Percentiles rank a stretch among this genome's conserved stretches.
phyloP scores from a whole-genome alignment of 2,888 invertebrate species.

The Anthophora plumipes region DNA sequence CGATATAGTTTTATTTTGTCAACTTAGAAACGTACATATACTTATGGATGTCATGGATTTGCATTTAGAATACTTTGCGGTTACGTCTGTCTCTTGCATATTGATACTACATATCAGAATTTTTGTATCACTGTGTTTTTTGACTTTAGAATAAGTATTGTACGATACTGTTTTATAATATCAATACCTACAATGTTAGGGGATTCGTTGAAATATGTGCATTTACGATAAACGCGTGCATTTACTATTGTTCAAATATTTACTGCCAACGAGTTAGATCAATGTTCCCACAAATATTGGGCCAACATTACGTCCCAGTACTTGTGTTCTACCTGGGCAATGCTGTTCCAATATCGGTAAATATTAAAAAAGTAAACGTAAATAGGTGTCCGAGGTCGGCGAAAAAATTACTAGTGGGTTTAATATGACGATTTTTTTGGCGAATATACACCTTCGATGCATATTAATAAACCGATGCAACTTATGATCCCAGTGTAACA shows the following conservation, averaged over 20 bases:
- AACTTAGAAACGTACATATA: slow-evolving; percentile 13
- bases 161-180: slow-evolving; percentile 47
- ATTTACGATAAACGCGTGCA: slow-evolving; percentile 36
- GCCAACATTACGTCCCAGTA: slow-evolving; percentile 41
- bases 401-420: slow-evolving; percentile 23
- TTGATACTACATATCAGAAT: slow-evolving; percentile 51
- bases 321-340: slow-evolving; percentile 61
- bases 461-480: slow-evolving; percentile 24
- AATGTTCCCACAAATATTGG: slow-evolving; percentile 38
- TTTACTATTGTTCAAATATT: slow-evolving; percentile 28
- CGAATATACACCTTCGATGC: slow-evolving; percentile 20
- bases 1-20: background rate
- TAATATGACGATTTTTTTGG: slow-evolving; percentile 20
- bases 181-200: slow-evolving; percentile 20
- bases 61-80: slow-evolving; percentile 20
- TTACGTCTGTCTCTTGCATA: slow-evolving; percentile 27
- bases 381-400: slow-evolving; percentile 43
- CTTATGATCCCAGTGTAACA: slow-evolving; percentile 44
- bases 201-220: slow-evolving; percentile 26
- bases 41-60: slow-evolving; percentile 14
- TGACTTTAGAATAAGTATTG: slow-evolving; percentile 41
- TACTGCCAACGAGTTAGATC: slow-evolving; percentile 38
- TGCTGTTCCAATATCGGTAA: slow-evolving; percentile 53
- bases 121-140: slow-evolving; percentile 46
- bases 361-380: slow-evolving; percentile 50